phyloP scores from a whole-genome alignment of 2,797 vertebrate species.

The Microchirus variegatus region DNA sequence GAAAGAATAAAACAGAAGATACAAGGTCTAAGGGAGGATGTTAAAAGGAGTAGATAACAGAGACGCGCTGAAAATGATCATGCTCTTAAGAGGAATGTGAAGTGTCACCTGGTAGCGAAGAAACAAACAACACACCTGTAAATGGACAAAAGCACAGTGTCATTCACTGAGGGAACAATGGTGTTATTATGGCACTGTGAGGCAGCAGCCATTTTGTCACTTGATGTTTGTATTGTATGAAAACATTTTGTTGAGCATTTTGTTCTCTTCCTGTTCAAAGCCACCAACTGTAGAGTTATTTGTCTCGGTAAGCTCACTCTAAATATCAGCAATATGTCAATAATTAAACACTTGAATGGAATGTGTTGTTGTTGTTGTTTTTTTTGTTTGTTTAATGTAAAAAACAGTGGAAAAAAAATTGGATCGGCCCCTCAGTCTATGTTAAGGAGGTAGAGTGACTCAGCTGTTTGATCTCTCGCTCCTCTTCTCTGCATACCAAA shows the following conservation, averaged over 20 bases:
- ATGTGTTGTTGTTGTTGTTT: no score
- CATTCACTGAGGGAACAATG: not conserved
- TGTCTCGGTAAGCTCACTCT: no score
- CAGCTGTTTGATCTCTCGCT: no score
- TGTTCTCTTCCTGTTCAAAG: no score
- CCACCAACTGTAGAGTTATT: no score
- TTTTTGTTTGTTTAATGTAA: no score
- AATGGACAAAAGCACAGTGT: not conserved
- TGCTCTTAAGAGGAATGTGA: not conserved
- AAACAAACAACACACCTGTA: not conserved
- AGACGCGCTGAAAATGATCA: constrained; percentile 23
- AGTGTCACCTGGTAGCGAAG: not conserved
- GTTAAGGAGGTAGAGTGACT: no score
- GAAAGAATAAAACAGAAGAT: constrained; percentile 42
- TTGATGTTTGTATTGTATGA: not conserved
- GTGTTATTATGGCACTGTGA: not conserved
- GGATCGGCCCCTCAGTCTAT: no score
- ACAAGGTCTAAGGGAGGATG: constrained; percentile 30
- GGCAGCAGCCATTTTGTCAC: not conserved
- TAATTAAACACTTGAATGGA: no score
- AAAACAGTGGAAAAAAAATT: no score
- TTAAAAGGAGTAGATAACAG: constrained; percentile 13
- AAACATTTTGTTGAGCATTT: not conserved
- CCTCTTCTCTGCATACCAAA: no score
- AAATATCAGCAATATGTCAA: no score